Percentiles rank a stretch among this genome's conserved stretches.
phyloP scores from a whole-genome alignment of 2,113 vertebrate species.

The Bujurquina vittata region DNA sequence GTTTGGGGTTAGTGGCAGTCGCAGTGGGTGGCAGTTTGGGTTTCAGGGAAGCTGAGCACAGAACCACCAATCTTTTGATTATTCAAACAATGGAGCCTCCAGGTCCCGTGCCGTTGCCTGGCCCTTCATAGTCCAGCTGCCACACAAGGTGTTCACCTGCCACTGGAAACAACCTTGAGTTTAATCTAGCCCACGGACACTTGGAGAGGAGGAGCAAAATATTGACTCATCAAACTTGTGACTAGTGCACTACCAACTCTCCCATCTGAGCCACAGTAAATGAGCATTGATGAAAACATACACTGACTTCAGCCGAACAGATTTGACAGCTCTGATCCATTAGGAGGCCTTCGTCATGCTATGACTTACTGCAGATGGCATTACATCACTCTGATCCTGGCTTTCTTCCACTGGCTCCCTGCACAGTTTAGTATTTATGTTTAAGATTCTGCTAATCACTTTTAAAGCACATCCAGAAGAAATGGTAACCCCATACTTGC shows the following conservation, averaged over 20 bases:
- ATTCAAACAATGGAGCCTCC: background rate
- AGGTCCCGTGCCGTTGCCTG: background rate
- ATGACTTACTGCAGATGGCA: background rate
- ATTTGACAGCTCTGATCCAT: slow-evolving; percentile 7
- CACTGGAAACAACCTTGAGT: background rate
- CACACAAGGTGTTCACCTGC: background rate
- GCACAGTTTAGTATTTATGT: background rate
- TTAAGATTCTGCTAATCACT: background rate
- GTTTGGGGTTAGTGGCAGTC: too few species aligned
- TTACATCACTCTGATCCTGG: background rate
- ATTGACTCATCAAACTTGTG: slow-evolving; percentile 2
- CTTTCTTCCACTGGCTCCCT: background rate
- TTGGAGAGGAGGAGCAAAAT: background rate
- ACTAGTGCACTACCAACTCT: background rate
- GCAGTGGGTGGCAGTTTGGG: background rate
- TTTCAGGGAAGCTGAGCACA: background rate
- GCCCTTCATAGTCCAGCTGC: background rate
- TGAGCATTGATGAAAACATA: slow-evolving; percentile 4
- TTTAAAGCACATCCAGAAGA: background rate
- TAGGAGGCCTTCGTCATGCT: background rate
- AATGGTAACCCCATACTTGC: background rate
- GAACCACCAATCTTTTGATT: background rate
- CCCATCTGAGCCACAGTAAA: slow-evolving; percentile 6
- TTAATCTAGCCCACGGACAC: background rate
- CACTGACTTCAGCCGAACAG: slow-evolving; percentile 1